Conservation (phyloP, 2,797 vertebrate species). For the Clarias laeviceps region DNA sequence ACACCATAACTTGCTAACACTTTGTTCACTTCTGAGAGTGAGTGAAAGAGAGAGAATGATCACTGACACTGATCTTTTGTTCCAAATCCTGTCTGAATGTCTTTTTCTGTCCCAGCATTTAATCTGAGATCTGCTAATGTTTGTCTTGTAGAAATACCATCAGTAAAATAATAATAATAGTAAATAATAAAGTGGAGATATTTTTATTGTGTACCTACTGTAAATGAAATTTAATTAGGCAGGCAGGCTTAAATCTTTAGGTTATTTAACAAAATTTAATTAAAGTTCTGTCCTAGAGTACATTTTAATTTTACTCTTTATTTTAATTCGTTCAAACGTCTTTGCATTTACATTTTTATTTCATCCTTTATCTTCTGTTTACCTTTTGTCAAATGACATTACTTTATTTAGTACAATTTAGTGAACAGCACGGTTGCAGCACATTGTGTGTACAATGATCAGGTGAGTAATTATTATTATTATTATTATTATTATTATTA, state of each 20-base stretch:
- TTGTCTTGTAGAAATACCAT: background rate
- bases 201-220: background rate
- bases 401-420: background rate
- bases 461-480: background rate
- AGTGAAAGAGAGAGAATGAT: background rate
- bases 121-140: background rate
- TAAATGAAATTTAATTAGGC: background rate
- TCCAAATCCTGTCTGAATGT: background rate
- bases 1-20: background rate
- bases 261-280: background rate
- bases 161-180: background rate
- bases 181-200: background rate
- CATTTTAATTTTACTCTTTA: background rate
- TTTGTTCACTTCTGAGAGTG: background rate
- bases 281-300: background rate
- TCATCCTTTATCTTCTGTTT: background rate
- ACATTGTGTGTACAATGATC: background rate
- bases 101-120: background rate
- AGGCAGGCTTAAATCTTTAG: background rate
- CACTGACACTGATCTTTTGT: background rate
- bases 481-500: background rate
- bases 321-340: background rate
- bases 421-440: background rate
- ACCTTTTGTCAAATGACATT: background rate
- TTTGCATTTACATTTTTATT: background rate